A percentile compares a stretch with the other conserved stretches of the same genome.
Evolutionary conservation across 2,888 invertebrate genomes (phyloP).

Genomic region (Cephus runcator): DNA sequence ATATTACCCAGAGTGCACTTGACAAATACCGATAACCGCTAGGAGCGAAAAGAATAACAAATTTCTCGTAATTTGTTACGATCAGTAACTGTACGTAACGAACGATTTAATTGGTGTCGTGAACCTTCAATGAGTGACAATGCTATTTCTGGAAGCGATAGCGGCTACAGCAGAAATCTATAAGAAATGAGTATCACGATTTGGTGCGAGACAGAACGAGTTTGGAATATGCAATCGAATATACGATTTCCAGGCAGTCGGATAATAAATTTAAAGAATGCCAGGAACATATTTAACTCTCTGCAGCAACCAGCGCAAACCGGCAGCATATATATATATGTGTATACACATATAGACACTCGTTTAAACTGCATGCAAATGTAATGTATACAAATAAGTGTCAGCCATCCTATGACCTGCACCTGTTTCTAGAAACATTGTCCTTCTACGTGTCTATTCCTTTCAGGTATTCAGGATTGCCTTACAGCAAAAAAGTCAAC

Average conservation of each 20-base stretch:
- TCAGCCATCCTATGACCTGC: not conserved
- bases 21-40: not conserved
- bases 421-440: not conserved
- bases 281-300: not conserved
- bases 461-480: not conserved
- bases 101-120: not conserved
- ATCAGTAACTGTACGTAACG: not conserved
- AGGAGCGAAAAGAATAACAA: not conserved
- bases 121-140: not conserved
- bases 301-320: not conserved
- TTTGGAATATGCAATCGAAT: not conserved
- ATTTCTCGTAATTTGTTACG: not conserved
- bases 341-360: not conserved
- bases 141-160: not conserved
- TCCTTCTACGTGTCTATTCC: not conserved
- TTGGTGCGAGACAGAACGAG: not conserved
- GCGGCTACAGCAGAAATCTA: not conserved
- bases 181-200: not conserved
- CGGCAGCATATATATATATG: not conserved
- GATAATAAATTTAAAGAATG: not conserved
- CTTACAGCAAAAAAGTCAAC: not conserved
- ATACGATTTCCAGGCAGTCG: not conserved
- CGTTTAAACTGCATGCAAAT: not conserved
- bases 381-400: not conserved
- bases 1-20: not conserved